Evolutionary conservation across 2,113 vertebrate genomes (phyloP), one percentile per base, ranked within the genome.

Genomic region (Reinhardtius hippoglossoides): DNA sequence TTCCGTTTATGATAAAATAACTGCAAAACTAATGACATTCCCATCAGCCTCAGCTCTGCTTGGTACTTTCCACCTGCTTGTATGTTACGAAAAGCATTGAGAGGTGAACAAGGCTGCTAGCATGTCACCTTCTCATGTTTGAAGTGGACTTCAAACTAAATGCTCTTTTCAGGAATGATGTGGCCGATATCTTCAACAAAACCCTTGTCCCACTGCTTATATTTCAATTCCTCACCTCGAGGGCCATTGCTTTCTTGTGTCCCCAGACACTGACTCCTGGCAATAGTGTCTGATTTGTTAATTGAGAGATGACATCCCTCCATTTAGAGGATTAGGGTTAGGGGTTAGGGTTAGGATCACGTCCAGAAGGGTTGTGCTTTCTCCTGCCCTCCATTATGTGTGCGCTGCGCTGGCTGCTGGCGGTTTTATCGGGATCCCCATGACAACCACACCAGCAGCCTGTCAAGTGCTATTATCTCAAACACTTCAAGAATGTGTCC

Each of bases 381-480:
- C 80, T 78, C 65, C 76, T 78, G 82, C 78, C 70, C 59, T 67
- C 61, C 57, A 55, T 64, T 81, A 67, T 80, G 66, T 78, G 73
- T 83, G 58, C 83, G 78, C 66, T 80, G 10, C 67, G 63, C 57
- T 85, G 50, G 84, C 80, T 80, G 50, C 71, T 76, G 84, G 77
- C 87, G 77, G 78, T 74, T 84, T 52, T 80, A 72, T 83, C 82
- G 69, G 81, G 78, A 87, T 88, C 76, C 74, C 84, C 84, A 86
- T 90, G 88, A 88, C 89, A 90, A 89, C 88, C 75, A 83, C 85
- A 86, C 83, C 83, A 86, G 83, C 85, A 80, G 81, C 76, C 86
- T 81, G 84, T 90, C 85, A 89, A 83, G 88, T 23, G 80, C 65
- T 63, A 74, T 91, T 83, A 89, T 90, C 83, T 90, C 66, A 50